Conservation (phyloP, 2,797 vertebrate genomes). For the Rhincodon typus region DNA sequence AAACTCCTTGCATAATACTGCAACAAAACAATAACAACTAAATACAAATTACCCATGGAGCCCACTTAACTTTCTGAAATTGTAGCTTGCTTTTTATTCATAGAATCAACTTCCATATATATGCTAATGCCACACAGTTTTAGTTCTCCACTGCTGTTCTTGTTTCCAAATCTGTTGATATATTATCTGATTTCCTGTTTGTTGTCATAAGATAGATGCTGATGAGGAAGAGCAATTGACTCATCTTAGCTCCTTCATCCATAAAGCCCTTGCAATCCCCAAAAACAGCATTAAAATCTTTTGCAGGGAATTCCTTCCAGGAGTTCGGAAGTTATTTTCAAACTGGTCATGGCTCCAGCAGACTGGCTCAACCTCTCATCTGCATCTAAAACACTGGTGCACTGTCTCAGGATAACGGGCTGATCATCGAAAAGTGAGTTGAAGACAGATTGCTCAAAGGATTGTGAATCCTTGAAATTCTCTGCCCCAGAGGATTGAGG, state of each 20-base stretch:
- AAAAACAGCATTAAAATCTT: not conserved
- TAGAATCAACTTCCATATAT: not conserved
- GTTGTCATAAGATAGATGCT: not conserved
- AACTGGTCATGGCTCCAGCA: not conserved
- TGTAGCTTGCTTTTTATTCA: not conserved
- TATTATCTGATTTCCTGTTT: not conserved
- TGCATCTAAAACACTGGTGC: too few species aligned
- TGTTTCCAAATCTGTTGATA: not conserved
- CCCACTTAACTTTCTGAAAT: not conserved
- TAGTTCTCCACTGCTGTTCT: not conserved
- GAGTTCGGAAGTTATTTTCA: not conserved
- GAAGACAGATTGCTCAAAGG: too few species aligned
- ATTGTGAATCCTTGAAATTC: too few species aligned
- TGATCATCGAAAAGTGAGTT: too few species aligned
- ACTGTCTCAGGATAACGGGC: too few species aligned
- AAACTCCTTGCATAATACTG: not conserved
- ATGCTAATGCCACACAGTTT: not conserved
- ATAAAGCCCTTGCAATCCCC: not conserved
- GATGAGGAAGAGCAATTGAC: not conserved
- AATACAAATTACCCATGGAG: not conserved
- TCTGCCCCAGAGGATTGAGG: too few species aligned
- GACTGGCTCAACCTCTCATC: too few species aligned
- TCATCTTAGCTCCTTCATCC: not conserved
- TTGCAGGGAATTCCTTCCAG: not conserved
- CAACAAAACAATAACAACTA: not conserved